These are phyloP conservation scores for Regulus satrapa DNA, from an alignment of 2,113 vertebrate species.

Conservation along the genomic window DNA sequence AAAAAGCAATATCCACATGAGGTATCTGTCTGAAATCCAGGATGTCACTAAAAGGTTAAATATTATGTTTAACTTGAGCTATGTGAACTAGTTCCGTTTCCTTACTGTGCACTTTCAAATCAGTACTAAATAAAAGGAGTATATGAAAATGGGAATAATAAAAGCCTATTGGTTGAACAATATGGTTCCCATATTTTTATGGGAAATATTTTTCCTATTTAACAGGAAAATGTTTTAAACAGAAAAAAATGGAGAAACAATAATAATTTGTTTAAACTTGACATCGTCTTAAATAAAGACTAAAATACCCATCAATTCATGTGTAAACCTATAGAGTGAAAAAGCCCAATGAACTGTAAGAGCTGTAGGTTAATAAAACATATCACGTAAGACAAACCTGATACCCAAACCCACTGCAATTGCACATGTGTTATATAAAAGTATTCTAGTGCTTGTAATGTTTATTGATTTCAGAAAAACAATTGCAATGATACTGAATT, in stretches of 20 bases:
- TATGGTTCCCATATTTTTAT: too few species aligned
- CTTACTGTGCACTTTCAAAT: background rate
- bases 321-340: background rate
- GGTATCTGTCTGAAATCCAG: background rate
- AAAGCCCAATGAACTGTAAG: background rate
- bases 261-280: background rate
- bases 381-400: background rate
- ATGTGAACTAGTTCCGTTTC: background rate
- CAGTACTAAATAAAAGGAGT: background rate
- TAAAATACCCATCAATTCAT: background rate
- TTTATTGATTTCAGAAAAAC: constrained; percentile 14
- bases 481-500: background rate
- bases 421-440: background rate
- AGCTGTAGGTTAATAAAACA: background rate
- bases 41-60: background rate
- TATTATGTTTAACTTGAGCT: background rate
- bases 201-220: too few species aligned
- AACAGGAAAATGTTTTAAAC: background rate
- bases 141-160: background rate
- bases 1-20: background rate
- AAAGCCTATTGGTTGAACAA: background rate
- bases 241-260: background rate
- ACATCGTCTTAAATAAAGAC: background rate
- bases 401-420: background rate
- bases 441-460: background rate